phyloP scores from a whole-genome alignment of 2,888 invertebrate species.

The Lottia gigantea region DNA sequence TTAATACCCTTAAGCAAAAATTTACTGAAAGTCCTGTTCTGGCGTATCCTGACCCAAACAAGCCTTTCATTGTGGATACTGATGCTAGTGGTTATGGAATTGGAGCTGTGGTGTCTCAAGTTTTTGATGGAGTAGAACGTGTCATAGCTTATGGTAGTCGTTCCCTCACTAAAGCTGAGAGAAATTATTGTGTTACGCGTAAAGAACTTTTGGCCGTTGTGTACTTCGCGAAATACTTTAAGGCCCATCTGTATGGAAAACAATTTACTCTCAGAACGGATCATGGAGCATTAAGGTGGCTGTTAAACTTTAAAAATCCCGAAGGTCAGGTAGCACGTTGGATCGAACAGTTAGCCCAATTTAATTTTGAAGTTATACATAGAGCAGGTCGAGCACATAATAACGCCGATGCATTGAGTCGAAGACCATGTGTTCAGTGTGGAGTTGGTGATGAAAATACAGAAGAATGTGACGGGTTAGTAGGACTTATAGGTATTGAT shows the following conservation, averaged over 20 bases:
- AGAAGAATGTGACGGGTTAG: no score
- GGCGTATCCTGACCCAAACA: conserved; percentile 23
- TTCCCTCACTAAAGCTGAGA: conserved; percentile 22
- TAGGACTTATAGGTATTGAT: neutral
- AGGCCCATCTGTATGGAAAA: conserved; percentile 30
- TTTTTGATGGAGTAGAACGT: conserved; percentile 28
- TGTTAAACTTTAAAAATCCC: conserved; percentile 23
- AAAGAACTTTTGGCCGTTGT: conserved; percentile 32
- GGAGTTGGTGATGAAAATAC: neutral
- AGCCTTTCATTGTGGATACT: conserved; percentile 31
- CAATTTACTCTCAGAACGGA: conserved; percentile 33
- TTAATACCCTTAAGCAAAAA: conserved; percentile 24
- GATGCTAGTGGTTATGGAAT: conserved; percentile 35
- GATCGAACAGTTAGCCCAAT: conserved; percentile 22
- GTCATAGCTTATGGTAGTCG: conserved; percentile 32
- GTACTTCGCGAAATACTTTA: conserved; percentile 24
- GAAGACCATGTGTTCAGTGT: conserved; percentile 20
- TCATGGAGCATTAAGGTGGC: conserved; percentile 33
- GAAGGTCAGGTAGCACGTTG: conserved; percentile 30
- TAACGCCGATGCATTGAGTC: conserved; percentile 26
- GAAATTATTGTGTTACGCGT: conserved; percentile 32
- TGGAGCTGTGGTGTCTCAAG: conserved; percentile 30
- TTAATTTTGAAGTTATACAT: conserved; percentile 20
- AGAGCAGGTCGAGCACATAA: conserved; percentile 24
- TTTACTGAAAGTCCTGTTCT: conserved; percentile 32